These are phyloP conservation scores for Squalus acanthias DNA, from an alignment of 2,797 vertebrate genomes.

Conservation along the genomic window DNA sequence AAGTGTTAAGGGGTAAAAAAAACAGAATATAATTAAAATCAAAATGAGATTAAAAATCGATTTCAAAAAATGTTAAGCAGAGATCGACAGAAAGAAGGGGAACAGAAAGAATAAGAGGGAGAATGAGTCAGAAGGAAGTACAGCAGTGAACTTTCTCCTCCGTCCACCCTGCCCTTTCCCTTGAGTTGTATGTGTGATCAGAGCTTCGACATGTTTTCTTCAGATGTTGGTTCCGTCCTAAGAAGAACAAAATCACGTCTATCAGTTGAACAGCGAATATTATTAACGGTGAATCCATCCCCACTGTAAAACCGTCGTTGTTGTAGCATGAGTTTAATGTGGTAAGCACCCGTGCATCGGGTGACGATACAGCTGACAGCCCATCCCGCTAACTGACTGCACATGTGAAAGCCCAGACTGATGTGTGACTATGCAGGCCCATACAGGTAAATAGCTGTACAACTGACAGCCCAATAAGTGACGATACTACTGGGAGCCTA, in stretches of 20 bases:
- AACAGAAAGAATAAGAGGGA: neutral
- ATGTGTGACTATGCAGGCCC: neutral
- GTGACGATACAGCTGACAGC: neutral
- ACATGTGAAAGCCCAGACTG: neutral
- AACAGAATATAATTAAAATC: neutral
- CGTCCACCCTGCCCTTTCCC: neutral
- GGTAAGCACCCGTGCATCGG: neutral
- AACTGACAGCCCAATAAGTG: neutral
- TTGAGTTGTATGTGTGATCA: neutral
- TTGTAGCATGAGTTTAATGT: neutral
- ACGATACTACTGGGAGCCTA: neutral
- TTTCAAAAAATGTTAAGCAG: neutral
- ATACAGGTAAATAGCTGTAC: neutral
- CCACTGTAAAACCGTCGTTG: neutral
- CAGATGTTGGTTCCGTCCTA: neutral
- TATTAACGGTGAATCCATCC: neutral
- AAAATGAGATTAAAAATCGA: neutral
- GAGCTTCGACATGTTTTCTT: neutral
- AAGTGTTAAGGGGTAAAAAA: neutral
- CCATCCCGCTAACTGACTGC: neutral
- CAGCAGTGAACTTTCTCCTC: neutral
- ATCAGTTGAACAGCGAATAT: slow-evolving; percentile 7
- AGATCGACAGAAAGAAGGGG: neutral
- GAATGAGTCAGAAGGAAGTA: too few species aligned
- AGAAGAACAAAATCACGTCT: neutral